Base-by-base conservation (phyloP, 30 jellyfish, hydroid and myxozoan genomes). In the Hydractinia symbiolongicarpus region DNA sequence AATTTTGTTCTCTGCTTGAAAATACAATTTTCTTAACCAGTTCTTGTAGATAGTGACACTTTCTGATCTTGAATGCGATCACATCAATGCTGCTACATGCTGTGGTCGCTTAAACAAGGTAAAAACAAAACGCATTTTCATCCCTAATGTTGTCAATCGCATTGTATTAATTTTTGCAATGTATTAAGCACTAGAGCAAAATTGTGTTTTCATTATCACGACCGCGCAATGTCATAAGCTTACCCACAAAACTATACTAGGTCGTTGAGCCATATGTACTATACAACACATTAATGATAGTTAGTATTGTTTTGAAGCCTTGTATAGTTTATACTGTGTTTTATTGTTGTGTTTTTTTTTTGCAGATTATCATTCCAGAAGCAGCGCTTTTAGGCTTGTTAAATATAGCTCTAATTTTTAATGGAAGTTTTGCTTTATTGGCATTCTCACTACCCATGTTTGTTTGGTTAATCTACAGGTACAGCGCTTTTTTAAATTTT, bases 11-110 rank as follows among this genome's bases (percentile, higher is more conserved):
- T 30, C 2, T 30, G 2, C 44, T 30, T 30, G n/a, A n/a, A n/a
- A 30, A 30, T 30, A 30, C 17, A n/a, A 1, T 55, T 58, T 64
- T 64, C 73, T 52, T 64, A 15, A 51, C 7, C 54, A 11, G 11
- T 81, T 19, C 20, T 13, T 70, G 52, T 17, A 86, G 95, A 86
- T 86, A n/a, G 67, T 86, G 4, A 74, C 82, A 17, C 84, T 89
- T 14, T 89, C 96, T 70, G 96, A 89, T 50, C 53, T 83, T 52
- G 96, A 89, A 73, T 89, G 95, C 76, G 96, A 89, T 61, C 84
- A 79, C 66, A 74, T 89, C 11, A 89, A 89, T 89, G 93, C 96
- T 5, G 78, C 85, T 57, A 69, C 82, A 7, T 89, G 96, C 85
- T 89, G 96, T 85, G 78, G 81, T 15, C 58, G 93, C 57, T 76